A percentile compares a stretch with the other conserved stretches of the same genome.
These are phyloP conservation scores for Perca flavescens DNA, from an alignment of 2,113 vertebrate species.

Conservation along the genomic window DNA sequence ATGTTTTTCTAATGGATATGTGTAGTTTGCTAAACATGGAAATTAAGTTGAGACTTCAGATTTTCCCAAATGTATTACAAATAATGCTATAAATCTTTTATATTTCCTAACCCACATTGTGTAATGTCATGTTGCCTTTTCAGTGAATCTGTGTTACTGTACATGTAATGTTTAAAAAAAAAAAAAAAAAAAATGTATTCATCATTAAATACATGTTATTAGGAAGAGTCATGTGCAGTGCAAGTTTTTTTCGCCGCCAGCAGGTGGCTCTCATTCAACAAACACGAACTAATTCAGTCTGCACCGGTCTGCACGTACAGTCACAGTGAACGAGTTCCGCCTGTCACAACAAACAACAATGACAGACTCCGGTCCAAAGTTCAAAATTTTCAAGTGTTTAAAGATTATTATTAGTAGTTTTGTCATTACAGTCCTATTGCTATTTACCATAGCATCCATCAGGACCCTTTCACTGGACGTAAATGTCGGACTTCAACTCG, in stretches of 20 bases:
- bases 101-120: neutral
- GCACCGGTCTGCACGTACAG: neutral
- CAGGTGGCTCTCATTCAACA: slow-evolving; percentile 28
- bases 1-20: neutral
- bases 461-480: slow-evolving; percentile 80
- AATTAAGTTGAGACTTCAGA: neutral
- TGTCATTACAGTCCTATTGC: slow-evolving; percentile 4
- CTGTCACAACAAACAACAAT: slow-evolving; percentile 38
- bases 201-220: no score
- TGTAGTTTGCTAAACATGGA: neutral
- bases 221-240: neutral
- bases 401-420: slow-evolving; percentile 61
- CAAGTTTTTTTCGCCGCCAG: neutral
- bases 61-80: slow-evolving; percentile 3
- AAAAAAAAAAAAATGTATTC: neutral
- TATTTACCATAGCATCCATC: slow-evolving; percentile 66
- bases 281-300: no score
- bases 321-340: neutral
- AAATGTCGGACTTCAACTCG: slow-evolving; percentile 75
- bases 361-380: slow-evolving; percentile 42
- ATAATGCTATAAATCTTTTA: neutral
- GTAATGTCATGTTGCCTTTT: slow-evolving; percentile 7
- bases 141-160: neutral
- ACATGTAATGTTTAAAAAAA: neutral
- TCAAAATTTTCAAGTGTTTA: slow-evolving; percentile 40